Conservation (phyloP, 2,888 invertebrate genomes). For the Drosophila anomalata region DNA sequence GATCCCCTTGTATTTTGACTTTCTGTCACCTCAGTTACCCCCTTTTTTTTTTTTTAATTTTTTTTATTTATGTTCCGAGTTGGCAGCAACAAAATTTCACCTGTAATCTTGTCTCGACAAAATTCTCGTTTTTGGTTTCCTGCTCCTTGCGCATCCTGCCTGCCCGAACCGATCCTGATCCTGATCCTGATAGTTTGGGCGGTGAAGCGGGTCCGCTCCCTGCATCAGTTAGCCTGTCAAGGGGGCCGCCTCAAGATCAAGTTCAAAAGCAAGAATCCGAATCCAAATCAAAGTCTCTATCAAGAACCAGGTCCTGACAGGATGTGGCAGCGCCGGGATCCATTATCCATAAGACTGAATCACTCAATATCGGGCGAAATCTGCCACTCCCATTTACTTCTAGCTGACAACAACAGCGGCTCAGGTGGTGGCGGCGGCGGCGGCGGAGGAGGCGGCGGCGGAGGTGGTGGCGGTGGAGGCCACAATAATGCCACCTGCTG, state of each 20-base stretch:
- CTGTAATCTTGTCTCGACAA: constrained; percentile 25
- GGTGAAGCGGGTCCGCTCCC: constrained; percentile 28
- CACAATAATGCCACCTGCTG: constrained; percentile 36
- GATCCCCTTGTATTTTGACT: not conserved
- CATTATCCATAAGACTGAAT: constrained; percentile 10
- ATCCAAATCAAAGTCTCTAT: not conserved
- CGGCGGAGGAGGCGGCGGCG: constrained; percentile 11
- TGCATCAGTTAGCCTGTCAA: constrained; percentile 18
- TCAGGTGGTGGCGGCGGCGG: constrained; percentile 34
- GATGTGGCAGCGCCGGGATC: constrained; percentile 29
- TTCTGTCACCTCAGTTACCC: not conserved
- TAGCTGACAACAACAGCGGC: constrained; percentile 60
- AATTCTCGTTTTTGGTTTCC: constrained; percentile 31
- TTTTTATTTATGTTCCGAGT: not conserved
- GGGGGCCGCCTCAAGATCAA: constrained; percentile 19
- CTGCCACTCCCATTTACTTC: constrained; percentile 52
- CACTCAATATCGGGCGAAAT: constrained; percentile 32
- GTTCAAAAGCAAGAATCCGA: constrained; percentile 14
- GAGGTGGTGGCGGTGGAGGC: constrained; percentile 21
- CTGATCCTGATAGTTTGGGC: constrained; percentile 25
- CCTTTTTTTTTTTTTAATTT: not conserved
- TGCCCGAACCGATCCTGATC: constrained; percentile 1
- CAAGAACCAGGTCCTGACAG: constrained; percentile 8
- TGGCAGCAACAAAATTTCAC: constrained; percentile 13
- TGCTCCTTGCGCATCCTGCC: constrained; percentile 11